Conservation (phyloP, 2,888 invertebrate species). For the Cephus nigrinus region DNA sequence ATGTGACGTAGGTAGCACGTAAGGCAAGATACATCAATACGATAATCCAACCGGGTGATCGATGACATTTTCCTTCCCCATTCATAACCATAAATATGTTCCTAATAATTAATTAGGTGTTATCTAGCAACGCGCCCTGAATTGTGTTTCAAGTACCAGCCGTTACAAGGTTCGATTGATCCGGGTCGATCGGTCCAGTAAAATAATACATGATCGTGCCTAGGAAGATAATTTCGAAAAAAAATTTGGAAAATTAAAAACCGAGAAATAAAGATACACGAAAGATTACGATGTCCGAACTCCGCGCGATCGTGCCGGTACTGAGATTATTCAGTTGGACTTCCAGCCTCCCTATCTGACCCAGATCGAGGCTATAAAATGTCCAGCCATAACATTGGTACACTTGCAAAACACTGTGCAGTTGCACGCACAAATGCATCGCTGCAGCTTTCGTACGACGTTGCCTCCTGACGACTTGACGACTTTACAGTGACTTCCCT, state of each 20-base stretch:
- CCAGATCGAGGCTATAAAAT: conserved; percentile 46
- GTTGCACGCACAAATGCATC: conserved; percentile 3
- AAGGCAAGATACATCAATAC: conserved; percentile 26
- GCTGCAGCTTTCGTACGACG: neutral
- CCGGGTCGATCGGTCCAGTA: neutral
- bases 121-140: conserved; percentile 7
- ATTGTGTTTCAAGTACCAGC: neutral
- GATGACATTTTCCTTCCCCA: conserved; percentile 26
- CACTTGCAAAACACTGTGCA: conserved; percentile 13
- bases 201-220: neutral
- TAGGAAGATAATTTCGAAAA: neutral
- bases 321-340: neutral
- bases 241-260: neutral
- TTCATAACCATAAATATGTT: conserved; percentile 32
- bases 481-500: neutral
- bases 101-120: conserved; percentile 25
- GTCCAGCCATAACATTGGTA: conserved; percentile 42
- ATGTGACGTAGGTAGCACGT: conserved; percentile 13
- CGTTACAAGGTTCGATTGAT: neutral
- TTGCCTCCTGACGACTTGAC: neutral
- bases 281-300: neutral
- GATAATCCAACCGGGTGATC: conserved; percentile 31
- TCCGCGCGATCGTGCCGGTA: neutral
- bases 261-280: neutral
- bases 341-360: conserved; percentile 33